Conservation (phyloP, 2,113 vertebrate genomes). For the Myrmophylax atrothorax region DNA sequence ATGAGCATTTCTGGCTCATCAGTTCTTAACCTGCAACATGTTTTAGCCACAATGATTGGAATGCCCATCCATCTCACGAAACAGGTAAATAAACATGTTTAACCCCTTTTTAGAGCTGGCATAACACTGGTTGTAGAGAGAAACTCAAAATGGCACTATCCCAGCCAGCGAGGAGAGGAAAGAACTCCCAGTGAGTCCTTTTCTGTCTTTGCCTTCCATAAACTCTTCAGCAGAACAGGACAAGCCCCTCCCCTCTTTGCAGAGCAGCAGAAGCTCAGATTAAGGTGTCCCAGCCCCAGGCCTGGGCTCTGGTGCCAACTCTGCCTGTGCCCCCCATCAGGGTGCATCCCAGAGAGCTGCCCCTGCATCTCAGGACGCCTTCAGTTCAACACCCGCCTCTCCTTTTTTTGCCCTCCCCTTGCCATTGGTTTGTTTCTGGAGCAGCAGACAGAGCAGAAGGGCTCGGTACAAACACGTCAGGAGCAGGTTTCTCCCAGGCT, state of each 20-base stretch:
- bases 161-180: too few relatives aligned
- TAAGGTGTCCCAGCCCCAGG: neutral
- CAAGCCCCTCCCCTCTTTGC: neutral
- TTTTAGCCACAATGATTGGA: neutral
- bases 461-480: conserved; percentile 67
- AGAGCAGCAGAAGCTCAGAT: neutral
- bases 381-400: conserved; percentile 47
- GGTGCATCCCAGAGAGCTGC: neutral
- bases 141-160: neutral
- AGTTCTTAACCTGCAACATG: neutral
- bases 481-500: conserved; percentile 71
- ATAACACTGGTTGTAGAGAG: neutral
- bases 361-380: conserved; percentile 41
- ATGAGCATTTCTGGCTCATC: neutral
- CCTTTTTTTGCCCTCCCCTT: neutral
- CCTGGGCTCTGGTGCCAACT: neutral
- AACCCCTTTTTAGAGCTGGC: neutral
- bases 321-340: neutral
- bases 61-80: neutral
- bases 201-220: neutral
- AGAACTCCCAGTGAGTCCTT: neutral
- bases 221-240: neutral
- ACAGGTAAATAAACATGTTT: neutral
- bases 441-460: conserved; percentile 61
- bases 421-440: conserved; percentile 68